Conservation (phyloP, 2,113 vertebrate genomes). For the Halcyon malimbica region DNA sequence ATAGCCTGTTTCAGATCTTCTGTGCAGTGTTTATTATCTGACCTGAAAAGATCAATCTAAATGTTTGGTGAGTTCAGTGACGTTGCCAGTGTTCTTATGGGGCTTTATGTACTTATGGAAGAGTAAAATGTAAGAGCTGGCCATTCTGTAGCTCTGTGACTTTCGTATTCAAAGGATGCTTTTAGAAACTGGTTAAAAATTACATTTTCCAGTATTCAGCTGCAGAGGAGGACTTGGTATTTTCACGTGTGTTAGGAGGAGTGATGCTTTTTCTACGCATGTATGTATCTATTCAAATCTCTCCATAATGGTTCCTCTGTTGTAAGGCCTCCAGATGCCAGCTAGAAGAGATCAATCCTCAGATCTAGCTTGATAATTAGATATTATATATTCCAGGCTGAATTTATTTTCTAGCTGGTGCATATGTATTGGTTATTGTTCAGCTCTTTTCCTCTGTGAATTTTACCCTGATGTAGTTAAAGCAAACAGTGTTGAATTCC, state of each 20-base stretch:
- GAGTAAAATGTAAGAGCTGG: background rate
- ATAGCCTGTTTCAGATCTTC: background rate
- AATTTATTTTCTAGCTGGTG: background rate
- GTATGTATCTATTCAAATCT: background rate
- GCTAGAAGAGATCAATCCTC: background rate
- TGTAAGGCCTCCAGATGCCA: background rate
- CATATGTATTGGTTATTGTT: background rate
- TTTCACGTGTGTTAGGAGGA: slow-evolving; percentile 25
- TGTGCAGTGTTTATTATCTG: background rate
- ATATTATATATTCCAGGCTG: background rate
- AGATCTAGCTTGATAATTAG: background rate
- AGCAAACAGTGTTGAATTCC: background rate
- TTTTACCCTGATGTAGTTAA: background rate
- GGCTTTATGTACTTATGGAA: background rate
- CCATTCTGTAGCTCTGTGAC: background rate
- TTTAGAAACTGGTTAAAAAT: slow-evolving; percentile 7
- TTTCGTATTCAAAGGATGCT: background rate
- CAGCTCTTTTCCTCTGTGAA: background rate
- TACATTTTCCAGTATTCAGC: slow-evolving; percentile 1
- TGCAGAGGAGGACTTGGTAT: background rate
- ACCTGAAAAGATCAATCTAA: slow-evolving; percentile 9
- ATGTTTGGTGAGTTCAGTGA: background rate
- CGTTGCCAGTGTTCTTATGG: background rate
- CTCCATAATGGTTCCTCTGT: background rate
- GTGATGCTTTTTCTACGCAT: background rate